Evolutionary conservation across 2,113 vertebrate genomes (phyloP), one percentile per base, ranked within the genome.

Genomic region (Lipotes vexillifer): DNA sequence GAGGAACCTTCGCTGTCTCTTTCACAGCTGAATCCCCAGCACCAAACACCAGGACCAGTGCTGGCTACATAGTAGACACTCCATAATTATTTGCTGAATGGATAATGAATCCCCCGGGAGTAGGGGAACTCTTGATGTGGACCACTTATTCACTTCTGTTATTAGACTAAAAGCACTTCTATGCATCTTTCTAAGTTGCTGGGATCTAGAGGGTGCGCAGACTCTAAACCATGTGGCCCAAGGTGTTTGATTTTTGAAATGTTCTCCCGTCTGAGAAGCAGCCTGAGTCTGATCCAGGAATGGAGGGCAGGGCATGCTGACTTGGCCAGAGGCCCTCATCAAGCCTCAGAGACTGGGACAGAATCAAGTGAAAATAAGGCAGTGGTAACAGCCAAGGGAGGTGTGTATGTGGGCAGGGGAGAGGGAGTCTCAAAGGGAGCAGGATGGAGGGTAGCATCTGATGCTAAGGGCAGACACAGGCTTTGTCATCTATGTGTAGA

Each of bases 401-500:
- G n/a, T 33, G 18, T 10, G 5, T 8, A 11, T 41, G 31, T 4
- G 4, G 36, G 4, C 13, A 3, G 25, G 10, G 29, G 5, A 2
- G 77, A 63, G 21, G 38, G 44, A 25, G 9, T 59, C 33, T 74
- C 36, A 14, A 7, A 31, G 68, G 80, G 14, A 46, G 13, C 27
- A 52, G 21, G 33, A 13, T 90, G 59, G n/a, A 68, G 14, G 2
- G 25, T 31, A 36, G 15, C 36, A 6, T 31, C 82, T 36, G 41
- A 61, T 57, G 69, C 65, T 68, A 29, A 44, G 72, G 41, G 29
- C 12, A 41, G 82, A 18, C 12, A 11, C 9, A 7, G 55, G 41
- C 31, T 69, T 41, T 75, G n/a, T 65, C 77, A 15, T 17, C 31
- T n/a, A 5, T 88, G 18, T 1, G 4, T 77, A 20, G 3, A 49